A percentile compares a stretch with the other conserved stretches of the same genome.
phyloP scores from a whole-genome alignment of 2,113 vertebrate genomes.

The Anoplopoma fimbria region DNA sequence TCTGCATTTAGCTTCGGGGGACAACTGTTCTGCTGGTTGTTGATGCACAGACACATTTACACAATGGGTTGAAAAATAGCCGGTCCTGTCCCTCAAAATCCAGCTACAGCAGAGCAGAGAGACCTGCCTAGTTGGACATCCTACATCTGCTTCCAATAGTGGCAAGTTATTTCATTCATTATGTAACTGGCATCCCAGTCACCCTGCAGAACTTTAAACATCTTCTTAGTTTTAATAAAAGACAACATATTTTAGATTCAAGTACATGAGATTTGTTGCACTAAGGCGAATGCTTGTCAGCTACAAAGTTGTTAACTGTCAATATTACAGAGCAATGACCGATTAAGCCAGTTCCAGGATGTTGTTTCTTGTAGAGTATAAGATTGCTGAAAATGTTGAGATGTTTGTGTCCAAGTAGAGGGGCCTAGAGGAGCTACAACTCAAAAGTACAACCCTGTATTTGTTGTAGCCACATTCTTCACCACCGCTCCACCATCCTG shows the following conservation, averaged over 20 bases:
- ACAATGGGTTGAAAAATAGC: slow-evolving; percentile 26
- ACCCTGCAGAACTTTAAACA: neutral
- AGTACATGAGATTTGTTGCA: neutral
- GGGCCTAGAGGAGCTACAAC: slow-evolving; percentile 14
- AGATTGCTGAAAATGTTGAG: neutral
- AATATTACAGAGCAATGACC: neutral
- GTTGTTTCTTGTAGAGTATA: neutral
- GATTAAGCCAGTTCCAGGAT: neutral
- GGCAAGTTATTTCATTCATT: slow-evolving; percentile 57
- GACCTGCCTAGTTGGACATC: slow-evolving; percentile 21
- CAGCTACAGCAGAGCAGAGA: slow-evolving; percentile 16
- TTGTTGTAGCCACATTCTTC: slow-evolving; percentile 68
- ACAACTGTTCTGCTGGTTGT: slow-evolving; percentile 49
- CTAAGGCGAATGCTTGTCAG: neutral
- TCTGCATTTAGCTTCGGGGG: slow-evolving; percentile 57
- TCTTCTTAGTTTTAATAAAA: slow-evolving; percentile 18
- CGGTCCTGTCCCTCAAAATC: neutral
- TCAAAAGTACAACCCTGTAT: slow-evolving; percentile 50
- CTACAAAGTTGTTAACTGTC: neutral
- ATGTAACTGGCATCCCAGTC: slow-evolving; percentile 25
- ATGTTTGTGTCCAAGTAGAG: slow-evolving; percentile 8
- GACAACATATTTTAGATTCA: neutral
- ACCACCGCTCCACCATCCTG: slow-evolving; percentile 12
- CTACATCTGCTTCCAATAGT: slow-evolving; percentile 75
- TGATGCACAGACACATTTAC: slow-evolving; percentile 27